Conservation (phyloP, 1,140 invertebrate species). For the Fopius arisanus region DNA sequence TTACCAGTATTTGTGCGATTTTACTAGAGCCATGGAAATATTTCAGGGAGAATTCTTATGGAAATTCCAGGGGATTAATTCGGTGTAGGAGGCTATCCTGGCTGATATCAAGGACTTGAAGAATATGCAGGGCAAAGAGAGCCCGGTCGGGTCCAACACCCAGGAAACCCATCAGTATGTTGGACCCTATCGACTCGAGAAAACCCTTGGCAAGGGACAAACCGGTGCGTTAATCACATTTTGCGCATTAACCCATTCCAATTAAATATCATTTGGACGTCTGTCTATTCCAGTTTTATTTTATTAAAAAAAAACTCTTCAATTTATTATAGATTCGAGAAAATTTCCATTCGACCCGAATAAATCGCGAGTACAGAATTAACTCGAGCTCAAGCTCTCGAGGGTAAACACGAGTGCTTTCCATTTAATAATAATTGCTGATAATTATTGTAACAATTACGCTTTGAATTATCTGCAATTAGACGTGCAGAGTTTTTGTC, state of each 20-base stretch:
- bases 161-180: constrained; percentile 91
- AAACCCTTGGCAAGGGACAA: constrained; percentile 98
- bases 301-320: neutral
- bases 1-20: neutral
- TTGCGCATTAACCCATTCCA: neutral
- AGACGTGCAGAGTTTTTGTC: too few species aligned
- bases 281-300: neutral
- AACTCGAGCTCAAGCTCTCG: too few species aligned
- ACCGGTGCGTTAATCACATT: constrained; percentile 80
- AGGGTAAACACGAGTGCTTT: too few species aligned
- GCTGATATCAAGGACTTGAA: constrained; percentile 45
- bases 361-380: too few species aligned
- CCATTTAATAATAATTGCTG: too few species aligned
- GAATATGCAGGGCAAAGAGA: constrained; percentile 60
- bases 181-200: constrained; percentile 97
- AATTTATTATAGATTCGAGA: too few species aligned
- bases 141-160: constrained; percentile 63
- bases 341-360: too few species aligned
- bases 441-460: too few species aligned
- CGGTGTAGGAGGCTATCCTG: constrained; percentile 38
- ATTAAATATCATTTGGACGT: neutral
- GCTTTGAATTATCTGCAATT: too few species aligned
- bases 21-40: neutral
- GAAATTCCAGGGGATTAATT: neutral
- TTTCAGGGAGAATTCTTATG: neutral